phyloP scores from a whole-genome alignment of 2,797 vertebrate genomes.

The Potorous gilbertii region DNA sequence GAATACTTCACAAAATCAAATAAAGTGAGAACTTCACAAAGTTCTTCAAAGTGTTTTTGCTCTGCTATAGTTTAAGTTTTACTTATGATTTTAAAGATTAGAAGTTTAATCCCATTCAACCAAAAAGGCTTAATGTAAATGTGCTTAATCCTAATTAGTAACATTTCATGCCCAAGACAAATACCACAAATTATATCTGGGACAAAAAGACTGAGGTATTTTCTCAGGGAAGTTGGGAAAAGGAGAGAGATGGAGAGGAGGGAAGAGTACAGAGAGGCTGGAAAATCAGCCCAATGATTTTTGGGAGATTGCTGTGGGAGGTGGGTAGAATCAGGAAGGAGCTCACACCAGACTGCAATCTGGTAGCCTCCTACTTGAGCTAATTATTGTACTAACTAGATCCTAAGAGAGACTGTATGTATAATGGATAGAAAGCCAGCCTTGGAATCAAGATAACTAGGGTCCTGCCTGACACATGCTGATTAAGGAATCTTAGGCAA shows the following conservation, averaged over 20 bases:
- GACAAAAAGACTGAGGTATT: background rate
- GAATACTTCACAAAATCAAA: constrained; percentile 24
- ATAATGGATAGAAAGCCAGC: background rate
- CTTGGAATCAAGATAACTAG: background rate
- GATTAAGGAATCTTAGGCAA: background rate
- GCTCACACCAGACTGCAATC: background rate
- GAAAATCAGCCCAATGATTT: background rate
- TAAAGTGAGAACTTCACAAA: background rate
- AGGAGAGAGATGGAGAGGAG: background rate
- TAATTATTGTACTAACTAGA: background rate
- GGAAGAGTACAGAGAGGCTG: background rate
- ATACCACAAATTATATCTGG: background rate
- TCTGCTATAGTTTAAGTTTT: background rate
- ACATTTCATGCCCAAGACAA: background rate
- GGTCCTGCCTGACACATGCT: background rate
- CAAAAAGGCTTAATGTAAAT: background rate
- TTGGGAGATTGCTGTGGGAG: background rate
- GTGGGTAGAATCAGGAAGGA: background rate
- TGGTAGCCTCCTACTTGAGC: background rate
- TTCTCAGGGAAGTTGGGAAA: background rate
- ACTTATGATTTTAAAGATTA: constrained; percentile 49
- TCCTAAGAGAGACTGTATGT: background rate
- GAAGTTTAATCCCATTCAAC: background rate
- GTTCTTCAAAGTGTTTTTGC: constrained; percentile 32
- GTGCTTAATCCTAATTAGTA: background rate